Conservation (phyloP, 2,113 vertebrate genomes). For the Ochotona curzoniae region DNA sequence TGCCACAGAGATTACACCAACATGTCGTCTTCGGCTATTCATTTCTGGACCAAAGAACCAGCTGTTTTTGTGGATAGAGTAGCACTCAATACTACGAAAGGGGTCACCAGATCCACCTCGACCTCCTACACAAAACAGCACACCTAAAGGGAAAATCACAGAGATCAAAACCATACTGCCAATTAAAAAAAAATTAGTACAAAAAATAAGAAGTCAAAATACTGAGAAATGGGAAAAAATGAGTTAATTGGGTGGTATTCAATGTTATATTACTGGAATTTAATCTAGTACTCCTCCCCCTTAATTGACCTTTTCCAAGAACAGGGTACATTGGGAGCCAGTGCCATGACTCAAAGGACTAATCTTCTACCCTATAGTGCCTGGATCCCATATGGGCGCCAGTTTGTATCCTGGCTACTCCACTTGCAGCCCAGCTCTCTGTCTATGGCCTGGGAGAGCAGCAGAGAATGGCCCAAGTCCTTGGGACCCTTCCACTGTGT, state of each 20-base stretch:
- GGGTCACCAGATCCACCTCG: constrained; percentile 97
- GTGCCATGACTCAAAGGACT: no score
- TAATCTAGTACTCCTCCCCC: not conserved
- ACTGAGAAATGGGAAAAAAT: not conserved
- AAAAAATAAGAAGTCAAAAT: constrained; percentile 39
- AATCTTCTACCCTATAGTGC: no score
- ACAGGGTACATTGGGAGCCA: not conserved
- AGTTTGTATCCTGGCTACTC: no score
- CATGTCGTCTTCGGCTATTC: constrained; percentile 97
- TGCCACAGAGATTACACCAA: constrained; percentile 97
- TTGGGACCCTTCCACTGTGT: no score
- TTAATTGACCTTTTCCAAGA: constrained; percentile 1
- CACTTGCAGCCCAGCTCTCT: no score
- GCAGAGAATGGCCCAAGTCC: no score
- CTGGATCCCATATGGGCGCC: no score
- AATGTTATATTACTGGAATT: not conserved
- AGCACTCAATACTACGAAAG: constrained; percentile 98
- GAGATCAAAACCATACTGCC: constrained; percentile 34
- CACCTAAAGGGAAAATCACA: constrained; percentile 87
- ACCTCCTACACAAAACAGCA: constrained; percentile 97
- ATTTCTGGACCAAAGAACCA: constrained; percentile 99
- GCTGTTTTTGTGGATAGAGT: constrained; percentile 95
- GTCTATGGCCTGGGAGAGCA: no score
- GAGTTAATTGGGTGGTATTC: not conserved
- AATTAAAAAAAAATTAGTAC: not conserved